Conservation (phyloP, 1,140 invertebrate species). For the Idris sp. region DNA sequence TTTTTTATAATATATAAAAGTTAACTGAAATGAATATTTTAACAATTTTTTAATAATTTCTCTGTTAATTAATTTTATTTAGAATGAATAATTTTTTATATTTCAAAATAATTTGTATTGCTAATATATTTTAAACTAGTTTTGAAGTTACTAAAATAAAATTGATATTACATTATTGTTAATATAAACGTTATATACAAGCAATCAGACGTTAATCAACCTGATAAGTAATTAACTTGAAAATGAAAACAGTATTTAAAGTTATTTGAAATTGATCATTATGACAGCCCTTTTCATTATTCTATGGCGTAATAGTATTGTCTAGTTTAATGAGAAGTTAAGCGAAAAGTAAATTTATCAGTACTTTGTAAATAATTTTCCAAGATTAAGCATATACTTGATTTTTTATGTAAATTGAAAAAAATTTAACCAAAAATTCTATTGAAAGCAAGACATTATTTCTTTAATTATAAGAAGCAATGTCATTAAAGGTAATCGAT, state of each 20-base stretch:
- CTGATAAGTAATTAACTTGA: conserved; percentile 49
- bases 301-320: conserved; percentile 39
- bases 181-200: conserved; percentile 32
- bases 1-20: too few relatives aligned
- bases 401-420: too few relatives aligned
- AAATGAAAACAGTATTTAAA: conserved; percentile 43
- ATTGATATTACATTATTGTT: conserved; percentile 22
- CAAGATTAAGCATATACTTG: too few relatives aligned
- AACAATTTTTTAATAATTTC: too few relatives aligned
- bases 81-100: too few relatives aligned
- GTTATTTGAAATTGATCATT: conserved; percentile 51
- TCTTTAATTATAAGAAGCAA: background rate
- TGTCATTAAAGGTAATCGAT: conserved; percentile 9
- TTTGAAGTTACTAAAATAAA: conserved; percentile 47
- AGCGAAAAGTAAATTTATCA: conserved; percentile 26
- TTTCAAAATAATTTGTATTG: too few relatives aligned
- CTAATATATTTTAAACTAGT: too few relatives aligned
- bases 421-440: too few relatives aligned
- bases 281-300: conserved; percentile 43
- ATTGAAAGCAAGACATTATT: too few relatives aligned
- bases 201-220: conserved; percentile 50
- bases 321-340: conserved; percentile 24
- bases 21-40: too few relatives aligned
- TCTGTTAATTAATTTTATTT: too few relatives aligned
- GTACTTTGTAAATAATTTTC: background rate